Evolutionary conservation across 2,113 vertebrate genomes (phyloP).

Genomic region (Corythoichthys intestinalis): DNA sequence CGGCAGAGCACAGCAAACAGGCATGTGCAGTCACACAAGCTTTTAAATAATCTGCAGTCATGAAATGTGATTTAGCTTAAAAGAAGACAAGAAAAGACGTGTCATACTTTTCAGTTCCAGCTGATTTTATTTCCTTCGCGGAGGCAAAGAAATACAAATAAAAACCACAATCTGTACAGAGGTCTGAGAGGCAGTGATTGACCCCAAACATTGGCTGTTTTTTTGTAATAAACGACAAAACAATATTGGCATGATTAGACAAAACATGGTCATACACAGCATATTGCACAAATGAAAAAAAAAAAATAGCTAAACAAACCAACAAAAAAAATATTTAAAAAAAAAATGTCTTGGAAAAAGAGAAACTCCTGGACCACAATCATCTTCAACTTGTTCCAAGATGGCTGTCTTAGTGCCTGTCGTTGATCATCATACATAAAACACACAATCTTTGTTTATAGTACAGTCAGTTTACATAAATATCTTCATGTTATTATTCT

Average conservation of each 20-base stretch:
- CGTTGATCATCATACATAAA: constrained; percentile 86
- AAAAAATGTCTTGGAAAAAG: constrained; percentile 59
- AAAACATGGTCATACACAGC: constrained; percentile 90
- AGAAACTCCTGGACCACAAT: constrained; percentile 86
- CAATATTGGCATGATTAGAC: constrained; percentile 83
- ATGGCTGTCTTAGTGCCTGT: constrained; percentile 96
- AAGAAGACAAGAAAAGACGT: not conserved
- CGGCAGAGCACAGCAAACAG: constrained; percentile 35
- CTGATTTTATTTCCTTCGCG: constrained; percentile 99
- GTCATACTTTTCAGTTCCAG: constrained; percentile 95
- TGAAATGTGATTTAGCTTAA: not conserved
- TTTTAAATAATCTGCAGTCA: not conserved
- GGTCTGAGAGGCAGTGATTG: constrained; percentile 99
- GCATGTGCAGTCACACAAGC: constrained; percentile 4
- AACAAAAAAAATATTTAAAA: constrained; percentile 45
- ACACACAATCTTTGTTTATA: constrained; percentile 99
- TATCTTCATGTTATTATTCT: constrained; percentile 90
- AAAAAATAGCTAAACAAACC: constrained; percentile 40
- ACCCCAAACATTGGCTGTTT: constrained; percentile 94
- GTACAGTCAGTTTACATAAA: constrained; percentile 99
- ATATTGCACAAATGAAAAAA: constrained; percentile 99
- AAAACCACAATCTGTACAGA: constrained; percentile 85
- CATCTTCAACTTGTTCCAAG: constrained; percentile 81
- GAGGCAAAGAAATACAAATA: constrained; percentile 76
- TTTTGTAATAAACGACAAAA: constrained; percentile 79